Percentiles rank a stretch among this genome's conserved stretches.
Conservation (phyloP, 2,888 invertebrate genomes). For the Drosophila demipolita region DNA sequence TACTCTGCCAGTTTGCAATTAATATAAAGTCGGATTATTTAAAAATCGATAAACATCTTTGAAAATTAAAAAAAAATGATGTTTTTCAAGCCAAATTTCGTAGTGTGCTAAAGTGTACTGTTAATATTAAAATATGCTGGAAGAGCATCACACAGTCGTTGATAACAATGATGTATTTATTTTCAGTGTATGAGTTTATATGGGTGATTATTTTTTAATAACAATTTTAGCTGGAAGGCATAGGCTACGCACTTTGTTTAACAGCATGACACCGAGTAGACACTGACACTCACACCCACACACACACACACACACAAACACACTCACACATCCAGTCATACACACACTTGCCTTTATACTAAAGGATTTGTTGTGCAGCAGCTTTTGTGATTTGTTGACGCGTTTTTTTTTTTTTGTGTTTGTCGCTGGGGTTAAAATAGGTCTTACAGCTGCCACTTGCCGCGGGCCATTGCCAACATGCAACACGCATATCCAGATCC, state of each 20-base stretch:
- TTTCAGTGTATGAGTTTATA: conserved; percentile 29
- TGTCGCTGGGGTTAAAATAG: conserved; percentile 77
- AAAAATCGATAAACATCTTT: neutral
- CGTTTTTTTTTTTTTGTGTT: conserved; percentile 49
- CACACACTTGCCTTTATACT: conserved; percentile 13
- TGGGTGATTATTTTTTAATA: conserved; percentile 78
- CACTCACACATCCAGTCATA: conserved; percentile 18
- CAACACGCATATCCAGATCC: conserved; percentile 38
- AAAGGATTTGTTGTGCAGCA: conserved; percentile 60
- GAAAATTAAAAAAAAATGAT: neutral
- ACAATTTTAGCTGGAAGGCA: conserved; percentile 67
- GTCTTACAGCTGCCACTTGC: conserved; percentile 64
- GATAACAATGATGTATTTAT: conserved; percentile 3
- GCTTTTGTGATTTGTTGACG: conserved; percentile 77
- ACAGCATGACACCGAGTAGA: conserved; percentile 68
- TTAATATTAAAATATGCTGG: neutral
- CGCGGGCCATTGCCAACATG: conserved; percentile 38
- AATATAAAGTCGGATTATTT: neutral
- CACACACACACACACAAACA: conserved; percentile 25
- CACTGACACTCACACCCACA: conserved; percentile 21
- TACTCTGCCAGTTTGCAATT: neutral
- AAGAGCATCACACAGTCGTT: conserved; percentile 16
- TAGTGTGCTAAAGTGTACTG: neutral
- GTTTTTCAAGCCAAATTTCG: neutral
- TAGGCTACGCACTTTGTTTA: conserved; percentile 78